A percentile compares a stretch with the other conserved stretches of the same genome.
Conservation (phyloP, 2,888 invertebrate genomes). For the Drosophila buzzatii region DNA sequence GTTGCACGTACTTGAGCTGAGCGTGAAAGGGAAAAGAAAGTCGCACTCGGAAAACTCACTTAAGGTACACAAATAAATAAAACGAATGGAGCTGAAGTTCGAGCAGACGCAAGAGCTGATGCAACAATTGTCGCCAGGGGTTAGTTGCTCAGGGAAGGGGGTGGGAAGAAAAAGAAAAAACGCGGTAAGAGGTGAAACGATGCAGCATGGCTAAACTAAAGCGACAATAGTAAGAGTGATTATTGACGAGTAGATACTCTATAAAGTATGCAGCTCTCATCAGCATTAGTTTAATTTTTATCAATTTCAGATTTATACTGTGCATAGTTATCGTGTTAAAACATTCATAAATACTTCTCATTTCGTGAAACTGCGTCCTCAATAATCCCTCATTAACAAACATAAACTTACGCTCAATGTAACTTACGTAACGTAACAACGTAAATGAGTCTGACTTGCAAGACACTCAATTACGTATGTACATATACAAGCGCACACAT, state of each 20-base stretch:
- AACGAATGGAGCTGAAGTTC: slow-evolving; percentile 66
- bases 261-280: neutral
- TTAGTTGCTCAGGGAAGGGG: neutral
- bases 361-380: neutral
- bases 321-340: neutral
- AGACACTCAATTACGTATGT: neutral
- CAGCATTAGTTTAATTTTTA: neutral
- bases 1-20: slow-evolving; percentile 70
- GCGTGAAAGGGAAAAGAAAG: slow-evolving; percentile 65
- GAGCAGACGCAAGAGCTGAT: slow-evolving; percentile 50
- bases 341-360: neutral
- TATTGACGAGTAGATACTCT: neutral
- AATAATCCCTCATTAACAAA: slow-evolving; percentile 30
- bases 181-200: slow-evolving; percentile 44
- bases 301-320: neutral
- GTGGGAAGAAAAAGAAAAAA: neutral
- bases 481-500: neutral
- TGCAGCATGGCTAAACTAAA: slow-evolving; percentile 67
- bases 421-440: slow-evolving; percentile 4
- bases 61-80: slow-evolving; percentile 76
- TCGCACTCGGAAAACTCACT: slow-evolving; percentile 49
- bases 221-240: slow-evolving; percentile 27
- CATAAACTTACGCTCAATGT: neutral
- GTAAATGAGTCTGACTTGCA: neutral
- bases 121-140: slow-evolving; percentile 70